Percentiles rank a stretch among this genome's conserved stretches.
Evolutionary conservation across 2,888 invertebrate species (phyloP).

Genomic region (Cryptocephalus primarius): DNA sequence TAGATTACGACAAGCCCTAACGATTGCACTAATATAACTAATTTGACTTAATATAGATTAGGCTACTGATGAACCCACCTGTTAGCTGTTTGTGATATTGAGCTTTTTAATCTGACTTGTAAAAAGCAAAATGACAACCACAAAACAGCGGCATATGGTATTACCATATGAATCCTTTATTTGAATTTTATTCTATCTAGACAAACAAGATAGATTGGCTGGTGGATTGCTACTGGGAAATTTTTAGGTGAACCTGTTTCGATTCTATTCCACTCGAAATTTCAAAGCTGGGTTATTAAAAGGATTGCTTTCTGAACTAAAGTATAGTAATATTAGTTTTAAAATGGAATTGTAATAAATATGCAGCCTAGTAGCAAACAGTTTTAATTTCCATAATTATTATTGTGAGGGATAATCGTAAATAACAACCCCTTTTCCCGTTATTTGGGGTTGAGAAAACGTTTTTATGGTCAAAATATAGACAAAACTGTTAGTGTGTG

Average conservation of each 20-base stretch:
- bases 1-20: slow-evolving; percentile 12
- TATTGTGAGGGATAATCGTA: too few relatives aligned
- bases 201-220: too few relatives aligned
- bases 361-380: too few relatives aligned
- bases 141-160: not conserved
- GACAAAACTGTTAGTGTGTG: not conserved
- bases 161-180: not conserved
- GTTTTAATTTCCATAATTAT: too few relatives aligned
- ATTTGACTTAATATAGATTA: slow-evolving; percentile 24
- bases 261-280: too few relatives aligned
- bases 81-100: slow-evolving; percentile 14
- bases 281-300: slow-evolving; percentile 13
- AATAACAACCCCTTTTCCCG: too few relatives aligned
- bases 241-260: too few relatives aligned
- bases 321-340: too few relatives aligned
- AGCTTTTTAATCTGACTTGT: not conserved
- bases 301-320: slow-evolving; percentile 9
- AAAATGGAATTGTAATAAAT: too few relatives aligned
- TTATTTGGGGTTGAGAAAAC: not conserved
- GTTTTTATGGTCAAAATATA: not conserved
- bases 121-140: not conserved
- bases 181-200: not conserved
- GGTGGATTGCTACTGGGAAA: too few relatives aligned
- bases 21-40: slow-evolving; percentile 18
- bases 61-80: slow-evolving; percentile 19